Percentiles rank a stretch among this genome's conserved stretches.
Evolutionary conservation across 2,797 vertebrate genomes (phyloP).

Genomic region (Spondyliosoma cantharus): DNA sequence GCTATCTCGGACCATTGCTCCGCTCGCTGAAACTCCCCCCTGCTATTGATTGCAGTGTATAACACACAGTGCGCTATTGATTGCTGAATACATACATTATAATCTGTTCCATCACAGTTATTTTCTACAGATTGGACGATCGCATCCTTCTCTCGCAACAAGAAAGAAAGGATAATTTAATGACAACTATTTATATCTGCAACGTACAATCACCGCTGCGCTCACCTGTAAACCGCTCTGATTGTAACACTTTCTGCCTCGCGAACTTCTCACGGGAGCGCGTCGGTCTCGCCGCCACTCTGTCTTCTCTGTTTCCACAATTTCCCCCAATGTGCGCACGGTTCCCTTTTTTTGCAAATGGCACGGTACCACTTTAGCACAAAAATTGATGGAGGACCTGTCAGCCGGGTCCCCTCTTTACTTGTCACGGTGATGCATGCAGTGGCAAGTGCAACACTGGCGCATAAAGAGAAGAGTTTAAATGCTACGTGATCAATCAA

Average conservation of each 20-base stretch:
- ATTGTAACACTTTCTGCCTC: conserved; percentile 16
- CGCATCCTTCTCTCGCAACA: conserved; percentile 9
- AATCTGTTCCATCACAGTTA: conserved; percentile 18
- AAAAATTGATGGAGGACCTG: conserved; percentile 32
- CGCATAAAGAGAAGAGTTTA: conserved; percentile 1
- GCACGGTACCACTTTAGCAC: background rate
- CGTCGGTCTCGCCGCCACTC: conserved; percentile 27
- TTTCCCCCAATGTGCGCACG: background rate
- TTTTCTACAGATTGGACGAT: conserved; percentile 43
- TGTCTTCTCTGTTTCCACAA: background rate
- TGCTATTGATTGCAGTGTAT: conserved; percentile 42
- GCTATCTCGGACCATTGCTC: conserved; percentile 24
- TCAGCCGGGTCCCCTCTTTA: conserved; percentile 5
- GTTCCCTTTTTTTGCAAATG: conserved; percentile 1
- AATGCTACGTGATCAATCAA: conserved; percentile 23
- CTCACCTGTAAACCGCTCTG: background rate
- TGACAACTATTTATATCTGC: conserved; percentile 1
- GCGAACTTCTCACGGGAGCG: conserved; percentile 14
- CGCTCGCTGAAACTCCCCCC: conserved; percentile 18
- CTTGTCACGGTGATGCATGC: conserved; percentile 47
- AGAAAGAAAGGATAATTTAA: conserved; percentile 18
- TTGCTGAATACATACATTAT: conserved; percentile 50
- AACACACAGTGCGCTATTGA: conserved; percentile 48
- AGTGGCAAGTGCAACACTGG: background rate
- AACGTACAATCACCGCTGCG: background rate